phyloP scores from a whole-genome alignment of 2,888 invertebrate genomes.

The Spodoptera picta region DNA sequence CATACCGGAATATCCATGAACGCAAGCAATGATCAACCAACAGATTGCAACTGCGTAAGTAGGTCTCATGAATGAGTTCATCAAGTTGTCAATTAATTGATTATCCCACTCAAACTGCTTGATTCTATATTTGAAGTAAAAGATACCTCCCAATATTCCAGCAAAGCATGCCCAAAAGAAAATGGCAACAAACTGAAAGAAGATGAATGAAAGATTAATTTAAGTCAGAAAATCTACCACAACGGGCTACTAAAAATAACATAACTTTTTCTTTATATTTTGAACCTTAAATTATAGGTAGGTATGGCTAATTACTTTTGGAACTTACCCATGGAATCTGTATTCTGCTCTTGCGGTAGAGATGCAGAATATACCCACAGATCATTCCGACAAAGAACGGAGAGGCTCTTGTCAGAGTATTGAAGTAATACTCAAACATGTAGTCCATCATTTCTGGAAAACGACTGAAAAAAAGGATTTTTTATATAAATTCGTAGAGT shows the following conservation, averaged over 20 bases:
- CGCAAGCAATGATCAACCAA: constrained; percentile 82
- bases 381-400: constrained; percentile 77
- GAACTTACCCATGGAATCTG: constrained; percentile 63
- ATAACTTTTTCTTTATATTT: too few relatives aligned
- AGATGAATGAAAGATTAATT: too few relatives aligned
- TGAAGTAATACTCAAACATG: constrained; percentile 64
- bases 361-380: constrained; percentile 69
- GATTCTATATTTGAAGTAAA: constrained; percentile 59
- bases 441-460: constrained; percentile 31
- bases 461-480: constrained; percentile 38
- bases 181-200: constrained; percentile 50
- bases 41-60: constrained; percentile 79
- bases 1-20: constrained; percentile 71
- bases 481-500: too few relatives aligned
- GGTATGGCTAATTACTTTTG: too few relatives aligned
- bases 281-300: too few relatives aligned
- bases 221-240: too few relatives aligned
- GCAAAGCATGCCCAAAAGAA: constrained; percentile 58
- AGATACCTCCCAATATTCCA: constrained; percentile 36
- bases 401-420: constrained; percentile 68
- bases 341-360: constrained; percentile 60
- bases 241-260: too few relatives aligned
- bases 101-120: constrained; percentile 68
- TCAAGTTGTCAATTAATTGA: constrained; percentile 64
- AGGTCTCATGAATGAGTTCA: constrained; percentile 75